Base-by-base conservation (phyloP, 1,140 invertebrate genomes). In the Papilio dardanus region DNA sequence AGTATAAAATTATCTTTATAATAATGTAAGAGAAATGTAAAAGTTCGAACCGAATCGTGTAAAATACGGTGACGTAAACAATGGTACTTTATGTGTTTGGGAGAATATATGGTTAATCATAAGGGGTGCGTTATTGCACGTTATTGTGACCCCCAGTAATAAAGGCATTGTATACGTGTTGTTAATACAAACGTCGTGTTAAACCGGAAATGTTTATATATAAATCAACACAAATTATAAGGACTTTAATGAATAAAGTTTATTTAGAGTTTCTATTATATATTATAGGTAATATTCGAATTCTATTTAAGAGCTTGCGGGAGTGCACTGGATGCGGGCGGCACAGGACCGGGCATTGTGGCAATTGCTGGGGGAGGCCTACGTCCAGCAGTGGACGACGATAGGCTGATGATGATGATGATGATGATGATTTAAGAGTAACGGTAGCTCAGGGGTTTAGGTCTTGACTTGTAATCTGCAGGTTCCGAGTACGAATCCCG, bases 71-170 rank as follows among this genome's bases (percentile, higher is more conserved):
- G 24, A 62, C 24, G 30, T 62, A 62, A 62, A 62, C 54, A 62
- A 62, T 62, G 54, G 54, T 62, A 62, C 54, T 62, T 62, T 62
- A 62, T 62, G 24, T 62, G 54, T 62, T 62, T 24, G 5, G 24
- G 24, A 62, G 54, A 30, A 62, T 62, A 62, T 28, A 62, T 62
- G 54, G 54, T 62, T 62, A 62, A 62, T 62, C 54, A 62, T 62
- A 62, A 62, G 54, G 54, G n/a, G 54, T 62, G 54, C 54, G 54
- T 62, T 62, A 62, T 62, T 62, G 54, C 54, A 62, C 54, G 54
- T 62, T 50, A 50, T 21, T 62, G 19, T 28, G 54, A 62, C n/a
- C 54, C 54, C 54, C 54, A 10, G 54, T 62, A 62, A 62, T 62
- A 62, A 62, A 28, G 54, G 54, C 54, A 62, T 62, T 62, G 54